Conservation (phyloP, 1,140 invertebrate species). For the Myzus persicae region DNA sequence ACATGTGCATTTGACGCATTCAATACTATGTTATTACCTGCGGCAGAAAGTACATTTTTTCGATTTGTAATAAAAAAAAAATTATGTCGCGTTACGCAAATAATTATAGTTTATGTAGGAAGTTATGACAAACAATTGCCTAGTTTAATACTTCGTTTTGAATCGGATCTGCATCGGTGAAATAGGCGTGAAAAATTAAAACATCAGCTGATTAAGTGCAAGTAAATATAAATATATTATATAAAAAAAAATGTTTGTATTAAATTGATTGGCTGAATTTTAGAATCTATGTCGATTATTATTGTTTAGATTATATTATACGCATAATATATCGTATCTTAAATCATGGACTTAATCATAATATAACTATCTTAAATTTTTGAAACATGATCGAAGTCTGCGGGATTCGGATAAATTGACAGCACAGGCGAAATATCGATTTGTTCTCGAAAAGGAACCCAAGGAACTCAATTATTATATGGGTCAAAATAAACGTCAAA, state of each 20-base stretch:
- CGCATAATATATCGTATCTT: background rate
- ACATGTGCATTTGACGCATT: background rate
- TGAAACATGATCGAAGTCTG: background rate
- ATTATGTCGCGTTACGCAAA: background rate
- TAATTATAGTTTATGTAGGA: background rate
- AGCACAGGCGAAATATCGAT: background rate
- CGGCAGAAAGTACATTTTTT: background rate
- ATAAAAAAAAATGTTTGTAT: background rate
- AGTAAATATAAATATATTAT: background rate
- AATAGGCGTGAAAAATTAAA: background rate
- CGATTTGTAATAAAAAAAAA: background rate
- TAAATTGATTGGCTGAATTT: background rate
- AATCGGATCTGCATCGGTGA: too few relatives aligned
- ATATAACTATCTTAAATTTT: background rate
- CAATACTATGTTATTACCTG: background rate
- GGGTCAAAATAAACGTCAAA: background rate
- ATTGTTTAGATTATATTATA: background rate
- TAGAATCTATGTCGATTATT: background rate
- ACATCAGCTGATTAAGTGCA: background rate
- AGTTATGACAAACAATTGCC: background rate
- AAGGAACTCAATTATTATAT: background rate
- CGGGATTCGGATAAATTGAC: background rate
- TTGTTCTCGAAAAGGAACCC: background rate
- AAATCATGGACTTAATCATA: background rate
- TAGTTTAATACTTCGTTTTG: too few relatives aligned